A percentile compares a stretch with the other conserved stretches of the same genome.
phyloP scores from a whole-genome alignment of 2,113 vertebrate species.

The Synodontis membranacea region DNA sequence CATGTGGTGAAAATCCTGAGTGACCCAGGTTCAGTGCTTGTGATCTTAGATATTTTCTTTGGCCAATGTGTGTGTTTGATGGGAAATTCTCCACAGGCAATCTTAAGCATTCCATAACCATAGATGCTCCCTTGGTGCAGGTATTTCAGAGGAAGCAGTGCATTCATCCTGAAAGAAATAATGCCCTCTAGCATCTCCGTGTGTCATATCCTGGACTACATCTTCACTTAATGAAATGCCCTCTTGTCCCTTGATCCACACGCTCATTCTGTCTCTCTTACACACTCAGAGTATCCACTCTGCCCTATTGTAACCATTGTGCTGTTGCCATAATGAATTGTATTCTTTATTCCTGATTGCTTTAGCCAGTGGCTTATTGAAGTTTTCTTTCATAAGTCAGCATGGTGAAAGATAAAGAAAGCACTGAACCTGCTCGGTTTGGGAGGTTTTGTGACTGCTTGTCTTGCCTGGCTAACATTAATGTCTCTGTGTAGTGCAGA shows the following conservation, averaged over 20 bases:
- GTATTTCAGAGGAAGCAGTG: constrained; percentile 50
- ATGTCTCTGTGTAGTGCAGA: constrained; percentile 54
- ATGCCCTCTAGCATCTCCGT: constrained; percentile 39
- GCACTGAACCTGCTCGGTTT: constrained; percentile 57
- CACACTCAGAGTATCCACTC: constrained; percentile 42
- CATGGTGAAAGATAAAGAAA: constrained; percentile 60
- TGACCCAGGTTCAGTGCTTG: constrained; percentile 2
- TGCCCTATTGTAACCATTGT: constrained; percentile 41
- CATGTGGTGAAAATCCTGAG: not conserved
- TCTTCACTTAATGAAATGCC: constrained; percentile 43
- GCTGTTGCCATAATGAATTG: constrained; percentile 61
- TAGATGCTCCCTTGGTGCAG: constrained; percentile 51
- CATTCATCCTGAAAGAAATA: constrained; percentile 56
- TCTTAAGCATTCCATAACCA: constrained; percentile 52
- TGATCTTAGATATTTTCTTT: not conserved
- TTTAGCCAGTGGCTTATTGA: constrained; percentile 68
- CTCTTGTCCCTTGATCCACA: constrained; percentile 26
- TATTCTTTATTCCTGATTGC: constrained; percentile 66
- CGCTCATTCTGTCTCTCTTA: constrained; percentile 29
- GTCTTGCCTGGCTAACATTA: constrained; percentile 65
- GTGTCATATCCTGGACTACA: constrained; percentile 37
- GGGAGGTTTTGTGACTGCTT: constrained; percentile 25
- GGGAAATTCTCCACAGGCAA: constrained; percentile 32
- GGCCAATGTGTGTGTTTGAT: constrained; percentile 4
- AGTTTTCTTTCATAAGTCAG: constrained; percentile 64